phyloP scores from a whole-genome alignment of 2,797 vertebrate genomes.

The Urocyon cinereoargenteus region DNA sequence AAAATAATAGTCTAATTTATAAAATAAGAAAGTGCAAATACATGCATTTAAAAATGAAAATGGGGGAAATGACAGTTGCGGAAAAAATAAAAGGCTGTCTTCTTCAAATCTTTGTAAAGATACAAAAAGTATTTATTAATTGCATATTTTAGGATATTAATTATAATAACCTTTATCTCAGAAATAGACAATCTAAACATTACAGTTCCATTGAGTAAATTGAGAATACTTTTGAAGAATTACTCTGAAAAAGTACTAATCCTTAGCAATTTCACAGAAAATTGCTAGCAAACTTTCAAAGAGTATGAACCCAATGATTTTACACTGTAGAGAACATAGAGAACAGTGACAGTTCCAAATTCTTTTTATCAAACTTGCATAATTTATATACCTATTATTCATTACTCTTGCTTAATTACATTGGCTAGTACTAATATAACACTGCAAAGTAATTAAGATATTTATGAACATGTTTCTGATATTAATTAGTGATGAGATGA shows the following conservation, averaged over 20 bases:
- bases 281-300: background rate
- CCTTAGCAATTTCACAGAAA: background rate
- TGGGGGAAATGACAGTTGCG: background rate
- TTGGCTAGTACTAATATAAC: background rate
- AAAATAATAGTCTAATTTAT: background rate
- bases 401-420: background rate
- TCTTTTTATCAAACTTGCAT: background rate
- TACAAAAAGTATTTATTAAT: background rate
- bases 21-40: background rate
- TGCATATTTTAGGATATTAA: constrained; percentile 29
- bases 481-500: background rate
- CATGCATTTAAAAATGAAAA: constrained; percentile 2
- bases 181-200: background rate
- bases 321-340: background rate
- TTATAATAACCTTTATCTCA: constrained; percentile 16
- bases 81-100: background rate
- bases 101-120: constrained; percentile 15
- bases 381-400: constrained; percentile 2
- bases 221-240: constrained; percentile 27
- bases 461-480: background rate
- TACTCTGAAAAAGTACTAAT: background rate
- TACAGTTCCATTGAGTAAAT: background rate
- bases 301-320: background rate
- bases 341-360: background rate
- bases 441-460: background rate